Percentiles rank a stretch among this genome's conserved stretches.
Conservation (phyloP, 1,140 invertebrate species). For the Caenorhabditis latens region DNA sequence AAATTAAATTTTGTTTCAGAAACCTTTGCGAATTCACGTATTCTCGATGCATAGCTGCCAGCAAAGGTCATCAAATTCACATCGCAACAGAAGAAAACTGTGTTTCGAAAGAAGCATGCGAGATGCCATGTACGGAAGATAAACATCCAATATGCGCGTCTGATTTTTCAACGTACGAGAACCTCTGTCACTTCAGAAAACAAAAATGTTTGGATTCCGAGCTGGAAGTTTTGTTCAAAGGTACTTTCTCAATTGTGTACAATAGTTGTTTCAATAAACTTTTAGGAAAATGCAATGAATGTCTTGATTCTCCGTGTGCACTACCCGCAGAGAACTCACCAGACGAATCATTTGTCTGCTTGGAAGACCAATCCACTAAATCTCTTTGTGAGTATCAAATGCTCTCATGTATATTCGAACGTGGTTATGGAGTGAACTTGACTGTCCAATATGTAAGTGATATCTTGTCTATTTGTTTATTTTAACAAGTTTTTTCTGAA, state of each 20-base stretch:
- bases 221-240: constrained; percentile 75
- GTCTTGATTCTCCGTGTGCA: constrained; percentile 69
- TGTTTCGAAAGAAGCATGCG: constrained; percentile 21
- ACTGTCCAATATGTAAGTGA: constrained; percentile 70
- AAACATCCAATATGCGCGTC: constrained; percentile 72
- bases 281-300: constrained; percentile 70
- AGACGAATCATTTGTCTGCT: constrained; percentile 72
- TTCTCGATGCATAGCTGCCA: constrained; percentile 72
- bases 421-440: constrained; percentile 73
- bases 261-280: background rate
- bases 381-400: constrained; percentile 75
- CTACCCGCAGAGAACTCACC: constrained; percentile 57
- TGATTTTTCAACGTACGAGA: constrained; percentile 73
- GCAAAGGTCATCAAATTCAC: constrained; percentile 66
- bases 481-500: constrained; percentile 47
- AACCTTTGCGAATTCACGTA: constrained; percentile 71
- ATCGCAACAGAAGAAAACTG: constrained; percentile 69
- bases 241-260: constrained; percentile 24
- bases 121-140: constrained; percentile 50
- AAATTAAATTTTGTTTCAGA: constrained; percentile 61
- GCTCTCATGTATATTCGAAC: constrained; percentile 72
- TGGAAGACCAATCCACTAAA: constrained; percentile 74
- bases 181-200: constrained; percentile 67
- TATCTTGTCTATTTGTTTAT: background rate
- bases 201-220: constrained; percentile 68